These are phyloP conservation scores for Archaeoteleia sp. DNA, from an alignment of 2,888 invertebrate species.

Conservation along the genomic window DNA sequence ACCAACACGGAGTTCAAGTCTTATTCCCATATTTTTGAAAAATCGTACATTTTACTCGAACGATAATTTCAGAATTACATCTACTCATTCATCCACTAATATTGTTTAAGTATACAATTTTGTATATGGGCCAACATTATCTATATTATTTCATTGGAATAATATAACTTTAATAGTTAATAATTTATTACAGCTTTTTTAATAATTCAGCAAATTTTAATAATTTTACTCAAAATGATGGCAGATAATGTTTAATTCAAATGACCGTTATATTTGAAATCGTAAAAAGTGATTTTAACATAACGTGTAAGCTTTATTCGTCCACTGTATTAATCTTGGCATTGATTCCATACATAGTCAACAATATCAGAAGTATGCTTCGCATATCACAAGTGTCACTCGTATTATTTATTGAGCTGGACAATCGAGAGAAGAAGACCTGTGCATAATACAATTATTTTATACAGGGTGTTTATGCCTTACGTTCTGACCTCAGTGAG, in stretches of 20 bases:
- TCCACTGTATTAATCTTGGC: constrained; percentile 2
- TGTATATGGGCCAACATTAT: no score
- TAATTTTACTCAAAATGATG: no score
- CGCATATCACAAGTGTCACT: constrained; percentile 14
- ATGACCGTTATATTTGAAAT: not conserved
- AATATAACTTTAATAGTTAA: no score
- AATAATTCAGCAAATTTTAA: no score
- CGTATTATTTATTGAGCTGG: constrained; percentile 16
- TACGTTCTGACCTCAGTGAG: no score
- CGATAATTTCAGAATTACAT: not conserved
- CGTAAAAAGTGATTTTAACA: not conserved
- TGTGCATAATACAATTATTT: constrained; percentile 33
- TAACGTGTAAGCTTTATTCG: not conserved
- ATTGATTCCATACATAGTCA: constrained; percentile 15
- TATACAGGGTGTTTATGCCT: constrained; percentile 6
- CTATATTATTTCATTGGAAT: no score
- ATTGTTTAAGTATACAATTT: no score
- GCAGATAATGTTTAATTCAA: not conserved
- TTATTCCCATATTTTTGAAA: constrained; percentile 2
- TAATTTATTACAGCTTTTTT: no score
- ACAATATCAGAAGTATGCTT: constrained; percentile 16
- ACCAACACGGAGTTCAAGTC: constrained; percentile 4
- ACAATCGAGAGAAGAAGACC: constrained; percentile 32
- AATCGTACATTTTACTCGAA: not conserved
- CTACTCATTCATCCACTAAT: not conserved